A percentile compares a stretch with the other conserved stretches of the same genome.
These are phyloP conservation scores for Psammodynastes pulverulentus DNA, from an alignment of 2,113 vertebrate species.

Conservation along the genomic window DNA sequence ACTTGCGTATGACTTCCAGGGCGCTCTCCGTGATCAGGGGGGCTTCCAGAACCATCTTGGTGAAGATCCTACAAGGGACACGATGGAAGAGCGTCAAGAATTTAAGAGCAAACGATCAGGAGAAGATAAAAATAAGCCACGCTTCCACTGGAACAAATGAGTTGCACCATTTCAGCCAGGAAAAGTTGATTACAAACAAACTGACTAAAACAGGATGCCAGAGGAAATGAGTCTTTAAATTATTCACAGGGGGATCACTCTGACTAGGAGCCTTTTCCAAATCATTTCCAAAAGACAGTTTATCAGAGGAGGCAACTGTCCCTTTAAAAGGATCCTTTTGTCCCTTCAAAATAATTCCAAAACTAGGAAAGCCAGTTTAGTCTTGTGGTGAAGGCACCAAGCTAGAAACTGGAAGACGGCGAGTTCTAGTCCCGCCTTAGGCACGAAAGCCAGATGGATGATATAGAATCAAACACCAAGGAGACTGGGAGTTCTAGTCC, in stretches of 20 bases:
- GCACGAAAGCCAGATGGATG: background rate
- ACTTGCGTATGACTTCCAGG: constrained; percentile 89
- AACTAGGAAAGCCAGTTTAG: background rate
- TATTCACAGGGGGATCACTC: background rate
- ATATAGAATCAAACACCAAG: no score
- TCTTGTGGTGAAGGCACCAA: background rate
- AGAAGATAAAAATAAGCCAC: background rate
- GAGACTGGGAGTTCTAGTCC: no score
- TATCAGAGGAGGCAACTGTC: background rate
- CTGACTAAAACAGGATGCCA: background rate
- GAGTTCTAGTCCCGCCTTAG: background rate
- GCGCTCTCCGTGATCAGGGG: constrained; percentile 88
- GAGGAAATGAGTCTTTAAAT: background rate
- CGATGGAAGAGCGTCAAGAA: background rate
- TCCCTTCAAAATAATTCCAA: background rate
- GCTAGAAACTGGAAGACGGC: background rate
- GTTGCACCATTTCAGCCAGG: background rate
- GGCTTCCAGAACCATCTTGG: constrained; percentile 89
- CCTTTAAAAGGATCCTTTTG: background rate
- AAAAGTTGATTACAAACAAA: background rate
- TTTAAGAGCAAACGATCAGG: no score
- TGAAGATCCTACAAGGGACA: constrained; percentile 78
- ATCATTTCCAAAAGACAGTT: background rate
- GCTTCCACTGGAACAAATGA: background rate
- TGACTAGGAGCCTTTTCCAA: background rate